Evolutionary conservation across 2,113 vertebrate genomes (phyloP).

Genomic region (Columbina picui): DNA sequence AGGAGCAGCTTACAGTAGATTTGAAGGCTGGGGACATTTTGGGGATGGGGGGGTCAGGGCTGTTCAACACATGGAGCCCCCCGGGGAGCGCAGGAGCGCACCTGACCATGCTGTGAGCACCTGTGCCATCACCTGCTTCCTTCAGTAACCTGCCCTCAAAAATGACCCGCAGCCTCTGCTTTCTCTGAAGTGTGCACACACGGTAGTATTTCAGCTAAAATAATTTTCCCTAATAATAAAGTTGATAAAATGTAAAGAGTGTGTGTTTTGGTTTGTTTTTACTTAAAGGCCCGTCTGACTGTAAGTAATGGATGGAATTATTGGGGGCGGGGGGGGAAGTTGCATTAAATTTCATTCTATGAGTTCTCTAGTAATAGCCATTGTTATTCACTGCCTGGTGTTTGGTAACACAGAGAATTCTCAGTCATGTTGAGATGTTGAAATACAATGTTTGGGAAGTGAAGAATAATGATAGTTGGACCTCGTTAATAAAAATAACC

Average conservation of each 20-base stretch:
- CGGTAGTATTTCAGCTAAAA: neutral
- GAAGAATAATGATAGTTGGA: neutral
- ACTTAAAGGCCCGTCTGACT: neutral
- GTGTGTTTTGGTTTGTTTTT: rapidly evolving
- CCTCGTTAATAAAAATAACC: neutral
- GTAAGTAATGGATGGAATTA: neutral
- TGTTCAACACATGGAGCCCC: no score
- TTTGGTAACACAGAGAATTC: neutral
- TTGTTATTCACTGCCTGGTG: neutral
- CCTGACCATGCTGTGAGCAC: neutral
- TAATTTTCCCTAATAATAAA: neutral
- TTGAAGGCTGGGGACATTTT: neutral
- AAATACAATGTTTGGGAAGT: neutral
- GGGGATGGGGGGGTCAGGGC: no score
- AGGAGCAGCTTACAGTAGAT: neutral
- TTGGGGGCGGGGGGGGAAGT: rapidly evolving
- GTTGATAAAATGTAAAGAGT: neutral
- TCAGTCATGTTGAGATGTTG: neutral
- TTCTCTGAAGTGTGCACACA: neutral
- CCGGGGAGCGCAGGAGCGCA: neutral
- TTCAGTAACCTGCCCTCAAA: neutral
- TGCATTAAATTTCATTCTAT: neutral
- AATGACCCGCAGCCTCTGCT: neutral
- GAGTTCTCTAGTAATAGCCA: neutral
- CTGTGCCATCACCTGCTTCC: neutral